Base-by-base conservation (phyloP, 2,113 vertebrate genomes). In the Hippocampus barbouri region DNA sequence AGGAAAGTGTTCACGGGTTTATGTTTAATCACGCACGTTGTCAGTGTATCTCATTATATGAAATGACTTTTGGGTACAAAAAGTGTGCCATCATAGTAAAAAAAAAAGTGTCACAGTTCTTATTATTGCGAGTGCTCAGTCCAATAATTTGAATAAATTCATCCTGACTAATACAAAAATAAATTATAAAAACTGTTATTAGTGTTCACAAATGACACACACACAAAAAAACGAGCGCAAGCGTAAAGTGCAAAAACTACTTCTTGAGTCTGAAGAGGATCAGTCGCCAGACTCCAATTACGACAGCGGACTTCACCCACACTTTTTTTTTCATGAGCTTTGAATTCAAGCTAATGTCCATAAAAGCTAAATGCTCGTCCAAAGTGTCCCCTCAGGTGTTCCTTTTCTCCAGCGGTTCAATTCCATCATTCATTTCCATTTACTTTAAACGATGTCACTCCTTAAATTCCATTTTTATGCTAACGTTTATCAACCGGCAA, bases 221-320 rank as follows among this genome's bases (percentile, higher is more conserved):
- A 38, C 1, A 38, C 76, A 65, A 71, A 63, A 75, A 79, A 66
- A 82, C 21, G 69, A 56, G 25, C 38, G 47, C 2, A 74, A 60
- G 70, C 51, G 59, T 89, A 90, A 90, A 88, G 90, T 90, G 90
- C 90, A 88, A 85, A 85, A 34, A 77, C 65, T 71, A 81, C 65
- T 79, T 60, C 68, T 77, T 72, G 57, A n/a, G 25, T 69, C 10
- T 15, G 5, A 61, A 76, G 80, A 56, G 67, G 63, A 76, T 75
- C n/a, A 15, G 38, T 49, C 27, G 59, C 63, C n/a, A 12, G 12
- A 8, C 14, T 53, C 12, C 14, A 16, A 47, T 73, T 49, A 60
- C 47, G 53, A 23, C 70, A 69, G 21, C 21, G 9, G 20, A 71
- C 62, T 68, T 57, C 51, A 66, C 79, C 6, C 43, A 45, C 21